A percentile compares a stretch with the other conserved stretches of the same genome.
phyloP scores from a whole-genome alignment of 64 coral and sea anemone species.

The Acropora yongei region DNA sequence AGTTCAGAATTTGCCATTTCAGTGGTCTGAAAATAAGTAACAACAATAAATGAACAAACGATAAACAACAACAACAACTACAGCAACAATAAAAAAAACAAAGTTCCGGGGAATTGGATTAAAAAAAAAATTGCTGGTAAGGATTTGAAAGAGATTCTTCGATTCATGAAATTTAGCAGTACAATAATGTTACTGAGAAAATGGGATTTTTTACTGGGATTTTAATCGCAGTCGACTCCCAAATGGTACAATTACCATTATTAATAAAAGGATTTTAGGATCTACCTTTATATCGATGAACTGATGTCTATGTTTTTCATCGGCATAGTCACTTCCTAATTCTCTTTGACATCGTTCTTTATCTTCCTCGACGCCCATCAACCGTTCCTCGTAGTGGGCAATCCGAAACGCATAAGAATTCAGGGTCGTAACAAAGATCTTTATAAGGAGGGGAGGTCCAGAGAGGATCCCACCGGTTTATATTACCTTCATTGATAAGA shows the following conservation, averaged over 20 bases:
- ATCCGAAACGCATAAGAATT: constrained; percentile 47
- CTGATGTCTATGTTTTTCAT: constrained; percentile 84
- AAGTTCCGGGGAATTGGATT: too few species aligned
- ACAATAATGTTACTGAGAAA: too few species aligned
- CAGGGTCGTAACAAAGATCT: background rate
- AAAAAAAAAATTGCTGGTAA: too few species aligned
- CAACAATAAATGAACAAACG: background rate
- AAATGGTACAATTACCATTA: too few species aligned
- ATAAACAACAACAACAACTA: background rate
- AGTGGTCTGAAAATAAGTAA: constrained; percentile 68
- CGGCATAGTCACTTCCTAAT: constrained; percentile 80
- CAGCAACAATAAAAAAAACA: too few species aligned
- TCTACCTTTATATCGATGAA: constrained; percentile 88
- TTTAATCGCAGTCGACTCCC: too few species aligned
- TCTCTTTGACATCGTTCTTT: constrained; percentile 73
- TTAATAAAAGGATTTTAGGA: background rate
- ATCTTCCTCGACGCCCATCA: constrained; percentile 81
- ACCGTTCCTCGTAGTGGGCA: constrained; percentile 72
- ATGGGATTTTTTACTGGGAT: too few species aligned
- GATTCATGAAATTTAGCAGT: too few species aligned
- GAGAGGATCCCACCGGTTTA: too few species aligned
- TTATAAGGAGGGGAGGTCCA: too few species aligned
- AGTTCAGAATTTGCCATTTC: constrained; percentile 93
- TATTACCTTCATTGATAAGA: too few species aligned
- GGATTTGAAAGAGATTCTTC: too few species aligned